Conservation (phyloP, 2,888 invertebrate genomes). For the Autographa gamma region DNA sequence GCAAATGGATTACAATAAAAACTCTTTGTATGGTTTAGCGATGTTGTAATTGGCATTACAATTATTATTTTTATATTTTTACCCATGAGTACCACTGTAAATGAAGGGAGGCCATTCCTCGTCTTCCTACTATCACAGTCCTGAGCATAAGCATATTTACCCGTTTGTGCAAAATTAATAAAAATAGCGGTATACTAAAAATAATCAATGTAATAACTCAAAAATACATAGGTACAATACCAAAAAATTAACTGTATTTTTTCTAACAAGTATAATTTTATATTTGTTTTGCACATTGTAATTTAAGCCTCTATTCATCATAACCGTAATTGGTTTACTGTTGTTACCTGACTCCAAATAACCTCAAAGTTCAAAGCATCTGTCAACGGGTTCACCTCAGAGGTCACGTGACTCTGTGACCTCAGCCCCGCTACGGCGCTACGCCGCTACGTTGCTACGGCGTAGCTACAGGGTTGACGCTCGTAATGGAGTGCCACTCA, state of each 20-base stretch:
- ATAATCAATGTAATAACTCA: no score
- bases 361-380: background rate
- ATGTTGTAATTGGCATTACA: no score
- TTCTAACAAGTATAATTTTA: background rate
- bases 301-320: background rate
- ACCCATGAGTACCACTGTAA: no score
- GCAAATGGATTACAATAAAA: background rate
- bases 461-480: slow-evolving; percentile 18
- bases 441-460: slow-evolving; percentile 14
- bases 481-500: slow-evolving; percentile 16
- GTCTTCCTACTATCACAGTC: no score
- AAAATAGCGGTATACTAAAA: no score
- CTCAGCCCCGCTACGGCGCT: slow-evolving; percentile 17
- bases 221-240: no score
- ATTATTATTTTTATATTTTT: no score
- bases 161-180: no score
- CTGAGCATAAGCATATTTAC: no score
- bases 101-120: no score
- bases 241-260: no score
- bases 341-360: background rate
- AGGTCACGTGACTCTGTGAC: slow-evolving; percentile 16
- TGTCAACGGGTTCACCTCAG: slow-evolving; percentile 13
- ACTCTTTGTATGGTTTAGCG: no score
- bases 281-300: background rate
- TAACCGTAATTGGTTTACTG: background rate